A percentile compares a stretch with the other conserved stretches of the same genome.
Evolutionary conservation across 2,888 invertebrate species (phyloP).

Genomic region (Thelaira solivaga): DNA sequence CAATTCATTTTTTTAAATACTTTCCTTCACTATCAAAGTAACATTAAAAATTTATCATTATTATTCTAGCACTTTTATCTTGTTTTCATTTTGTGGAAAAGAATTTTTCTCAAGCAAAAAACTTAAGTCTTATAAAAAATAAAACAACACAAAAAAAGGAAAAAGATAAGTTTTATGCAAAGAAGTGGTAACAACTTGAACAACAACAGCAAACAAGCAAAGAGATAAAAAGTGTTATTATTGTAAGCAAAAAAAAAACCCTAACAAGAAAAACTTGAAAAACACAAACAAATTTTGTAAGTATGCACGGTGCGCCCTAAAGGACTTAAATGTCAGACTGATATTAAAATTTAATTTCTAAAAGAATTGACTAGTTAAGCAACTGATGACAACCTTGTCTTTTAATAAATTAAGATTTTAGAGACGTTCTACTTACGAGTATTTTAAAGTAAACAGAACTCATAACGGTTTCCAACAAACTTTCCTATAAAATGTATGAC

Average conservation of each 20-base stretch:
- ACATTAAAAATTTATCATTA: neutral
- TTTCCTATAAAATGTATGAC: too few relatives aligned
- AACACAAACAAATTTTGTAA: neutral
- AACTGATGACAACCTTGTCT: neutral
- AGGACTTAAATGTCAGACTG: conserved; percentile 31
- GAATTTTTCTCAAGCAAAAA: neutral
- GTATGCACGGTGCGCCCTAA: conserved; percentile 31
- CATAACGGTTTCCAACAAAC: too few relatives aligned
- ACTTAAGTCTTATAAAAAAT: neutral
- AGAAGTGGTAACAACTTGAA: neutral
- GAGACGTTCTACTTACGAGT: too few relatives aligned
- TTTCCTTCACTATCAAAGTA: neutral
- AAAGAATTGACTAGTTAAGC: neutral
- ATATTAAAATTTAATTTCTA: neutral
- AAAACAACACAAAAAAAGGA: neutral
- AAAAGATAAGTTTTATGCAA: neutral
- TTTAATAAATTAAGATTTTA: neutral
- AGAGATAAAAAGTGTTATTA: neutral
- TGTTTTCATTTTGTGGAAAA: neutral
- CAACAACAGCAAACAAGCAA: neutral
- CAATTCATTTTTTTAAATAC: conserved; percentile 9
- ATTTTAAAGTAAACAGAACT: too few relatives aligned
- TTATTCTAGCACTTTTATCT: neutral
- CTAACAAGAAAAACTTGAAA: neutral
- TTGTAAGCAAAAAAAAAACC: conserved; percentile 15